These are phyloP conservation scores for Amiota mariae DNA, from an alignment of 2,888 invertebrate genomes.

Conservation along the genomic window DNA sequence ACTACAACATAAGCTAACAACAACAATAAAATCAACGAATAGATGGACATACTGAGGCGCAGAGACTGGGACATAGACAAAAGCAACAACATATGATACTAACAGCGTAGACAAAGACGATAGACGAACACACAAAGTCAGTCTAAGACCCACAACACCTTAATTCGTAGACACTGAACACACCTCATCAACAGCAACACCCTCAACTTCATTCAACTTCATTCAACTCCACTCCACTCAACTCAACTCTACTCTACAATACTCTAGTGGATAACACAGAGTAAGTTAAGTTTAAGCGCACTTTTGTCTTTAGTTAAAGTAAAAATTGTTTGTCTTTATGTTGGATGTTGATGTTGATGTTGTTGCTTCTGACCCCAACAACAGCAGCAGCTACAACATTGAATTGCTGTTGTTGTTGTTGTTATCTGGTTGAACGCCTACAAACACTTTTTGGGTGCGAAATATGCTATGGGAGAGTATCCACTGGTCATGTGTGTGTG, in stretches of 20 bases:
- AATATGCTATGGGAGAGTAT: constrained; percentile 45
- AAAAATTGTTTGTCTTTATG: not conserved
- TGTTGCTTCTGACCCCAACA: constrained; percentile 4
- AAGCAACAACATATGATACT: constrained; percentile 36
- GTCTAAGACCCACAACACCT: not conserved
- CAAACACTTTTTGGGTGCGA: constrained; percentile 63
- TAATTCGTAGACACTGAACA: not conserved
- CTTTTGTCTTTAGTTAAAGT: not conserved
- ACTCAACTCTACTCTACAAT: too few species aligned
- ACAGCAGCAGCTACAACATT: constrained; percentile 56
- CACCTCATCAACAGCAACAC: not conserved
- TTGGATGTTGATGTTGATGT: not conserved
- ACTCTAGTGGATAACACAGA: too few species aligned
- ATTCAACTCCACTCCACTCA: too few species aligned
- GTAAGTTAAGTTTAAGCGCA: not conserved
- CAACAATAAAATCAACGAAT: constrained; percentile 38
- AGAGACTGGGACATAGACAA: constrained; percentile 16
- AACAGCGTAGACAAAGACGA: constrained; percentile 37
- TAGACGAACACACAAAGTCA: not conserved
- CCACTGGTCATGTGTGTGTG: constrained; percentile 6
- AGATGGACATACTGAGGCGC: not conserved
- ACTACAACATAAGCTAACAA: not conserved
- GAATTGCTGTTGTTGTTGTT: not conserved
- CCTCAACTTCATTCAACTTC: too few species aligned
- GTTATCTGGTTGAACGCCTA: constrained; percentile 48